Percentiles rank a stretch among this genome's conserved stretches.
phyloP scores from a whole-genome alignment of 2,113 vertebrate species.

The Progne subis region DNA sequence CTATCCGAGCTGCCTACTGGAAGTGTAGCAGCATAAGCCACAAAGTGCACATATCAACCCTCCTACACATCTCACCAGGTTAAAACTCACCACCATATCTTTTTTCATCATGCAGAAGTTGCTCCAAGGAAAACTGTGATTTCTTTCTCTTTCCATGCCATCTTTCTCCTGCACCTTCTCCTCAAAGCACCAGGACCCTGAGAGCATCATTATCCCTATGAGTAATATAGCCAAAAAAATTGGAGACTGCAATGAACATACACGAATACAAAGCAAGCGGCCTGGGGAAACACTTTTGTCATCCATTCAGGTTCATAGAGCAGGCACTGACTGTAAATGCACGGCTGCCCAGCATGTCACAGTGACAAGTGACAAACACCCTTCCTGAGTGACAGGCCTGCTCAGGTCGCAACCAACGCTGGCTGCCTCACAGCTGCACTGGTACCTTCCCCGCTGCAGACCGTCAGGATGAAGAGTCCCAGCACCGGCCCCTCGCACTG shows the following conservation, averaged over 20 bases:
- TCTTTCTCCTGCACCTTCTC: background rate
- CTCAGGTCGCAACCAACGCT: fast-evolving
- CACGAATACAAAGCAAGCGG: fast-evolving
- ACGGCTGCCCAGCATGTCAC: background rate
- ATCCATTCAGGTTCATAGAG: background rate
- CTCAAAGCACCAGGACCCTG: background rate
- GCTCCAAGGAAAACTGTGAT: background rate
- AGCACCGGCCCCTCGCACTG: fast-evolving
- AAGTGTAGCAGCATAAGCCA: background rate
- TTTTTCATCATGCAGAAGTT: background rate
- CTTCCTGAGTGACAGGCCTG: background rate
- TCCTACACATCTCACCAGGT: background rate
- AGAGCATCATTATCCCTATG: conserved; percentile 2
- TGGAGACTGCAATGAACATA: background rate
- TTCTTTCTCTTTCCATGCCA: background rate
- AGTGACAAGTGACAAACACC: background rate
- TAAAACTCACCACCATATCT: conserved; percentile 11
- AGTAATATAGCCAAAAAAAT: background rate
- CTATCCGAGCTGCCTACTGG: background rate
- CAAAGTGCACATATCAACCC: background rate
- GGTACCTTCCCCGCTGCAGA: background rate
- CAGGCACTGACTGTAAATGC: background rate
- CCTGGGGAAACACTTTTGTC: background rate
- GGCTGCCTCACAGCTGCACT: background rate
- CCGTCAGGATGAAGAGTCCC: background rate